Conservation (phyloP, 2,113 vertebrate species). For the Thoracochromis brauschi region DNA sequence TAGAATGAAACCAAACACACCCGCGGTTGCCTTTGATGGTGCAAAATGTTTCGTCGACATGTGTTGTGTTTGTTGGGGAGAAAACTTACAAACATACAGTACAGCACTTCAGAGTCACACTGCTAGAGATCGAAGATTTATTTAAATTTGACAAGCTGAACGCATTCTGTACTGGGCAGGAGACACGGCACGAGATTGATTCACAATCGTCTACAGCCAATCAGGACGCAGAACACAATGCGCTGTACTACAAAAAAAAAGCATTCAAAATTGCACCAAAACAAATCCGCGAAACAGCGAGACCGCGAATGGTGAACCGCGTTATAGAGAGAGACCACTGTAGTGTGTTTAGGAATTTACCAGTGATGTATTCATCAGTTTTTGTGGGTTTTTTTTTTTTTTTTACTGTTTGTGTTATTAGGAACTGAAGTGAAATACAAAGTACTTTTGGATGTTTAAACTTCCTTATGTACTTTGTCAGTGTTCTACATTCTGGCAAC, state of each 20-base stretch:
- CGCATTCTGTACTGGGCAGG: neutral
- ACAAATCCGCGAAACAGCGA: neutral
- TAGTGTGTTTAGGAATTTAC: neutral
- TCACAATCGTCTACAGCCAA: neutral
- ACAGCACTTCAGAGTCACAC: neutral
- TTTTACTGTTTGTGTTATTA: neutral
- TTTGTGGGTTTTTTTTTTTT: neutral
- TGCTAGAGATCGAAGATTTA: neutral
- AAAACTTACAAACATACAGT: neutral
- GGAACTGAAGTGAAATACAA: neutral
- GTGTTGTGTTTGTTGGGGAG: neutral
- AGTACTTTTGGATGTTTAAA: neutral
- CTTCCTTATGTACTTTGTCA: neutral
- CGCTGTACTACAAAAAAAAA: neutral
- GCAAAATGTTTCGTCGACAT: neutral
- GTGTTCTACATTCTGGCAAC: neutral
- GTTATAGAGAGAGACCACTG: neutral
- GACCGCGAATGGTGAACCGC: neutral
- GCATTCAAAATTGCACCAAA: neutral
- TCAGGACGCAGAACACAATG: neutral
- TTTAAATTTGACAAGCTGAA: neutral
- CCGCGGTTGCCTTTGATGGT: rapidly evolving
- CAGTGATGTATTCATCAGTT: neutral
- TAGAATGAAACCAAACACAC: neutral
- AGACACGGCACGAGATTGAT: neutral